Evolutionary conservation across 2,113 vertebrate genomes (phyloP), one percentile per base, ranked within the genome.

Genomic region (Strix aluco): DNA sequence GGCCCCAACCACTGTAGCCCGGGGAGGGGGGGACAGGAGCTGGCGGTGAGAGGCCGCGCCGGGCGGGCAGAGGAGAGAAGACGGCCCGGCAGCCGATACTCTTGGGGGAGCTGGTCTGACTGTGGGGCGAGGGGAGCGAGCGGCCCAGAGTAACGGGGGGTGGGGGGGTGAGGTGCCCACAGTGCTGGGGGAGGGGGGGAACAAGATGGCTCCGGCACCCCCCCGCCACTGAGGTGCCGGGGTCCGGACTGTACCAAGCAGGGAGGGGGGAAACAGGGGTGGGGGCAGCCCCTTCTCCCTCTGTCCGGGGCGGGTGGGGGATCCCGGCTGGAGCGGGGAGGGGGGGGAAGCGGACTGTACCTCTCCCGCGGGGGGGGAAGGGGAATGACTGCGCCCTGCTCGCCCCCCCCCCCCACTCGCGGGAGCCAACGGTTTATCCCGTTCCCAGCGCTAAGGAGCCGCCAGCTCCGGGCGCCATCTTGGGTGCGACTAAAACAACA

Each of bases 401-500:
- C 40, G 14, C 34, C 46, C 54, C 71, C 58, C 72, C 66, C 87
- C 90, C 92, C 73, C 87, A 71, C 81, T 74, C 32, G 55, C 84
- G 25, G 87, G 81, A 93, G 81, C 84, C n/a, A 95, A 96, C 96
- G 96, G 96, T 96, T 96, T 91, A 86, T 92, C 94, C 96, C 94
- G 86, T 55, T 78, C 80, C 71, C 90, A 59, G 71, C 78, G 12
- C 84, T 77, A 63, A 82, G 71, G 66, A 78, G 75, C 85, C 88
- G 55, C 80, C 92, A 73, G 72, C 74, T 47, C 65, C 80, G 52
- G 86, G 77, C 98, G 98, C 99, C 99, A 99, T 99, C 98, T 99
- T 99, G 99, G 99, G 98, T 98, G 98, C 98, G 98, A 99, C 99
- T 99, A 98, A 96, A 94, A 98, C 98, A 98, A 98, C 98, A 94